Base-by-base conservation (phyloP, 2,797 vertebrate species). In the Erithacus rubecula region DNA sequence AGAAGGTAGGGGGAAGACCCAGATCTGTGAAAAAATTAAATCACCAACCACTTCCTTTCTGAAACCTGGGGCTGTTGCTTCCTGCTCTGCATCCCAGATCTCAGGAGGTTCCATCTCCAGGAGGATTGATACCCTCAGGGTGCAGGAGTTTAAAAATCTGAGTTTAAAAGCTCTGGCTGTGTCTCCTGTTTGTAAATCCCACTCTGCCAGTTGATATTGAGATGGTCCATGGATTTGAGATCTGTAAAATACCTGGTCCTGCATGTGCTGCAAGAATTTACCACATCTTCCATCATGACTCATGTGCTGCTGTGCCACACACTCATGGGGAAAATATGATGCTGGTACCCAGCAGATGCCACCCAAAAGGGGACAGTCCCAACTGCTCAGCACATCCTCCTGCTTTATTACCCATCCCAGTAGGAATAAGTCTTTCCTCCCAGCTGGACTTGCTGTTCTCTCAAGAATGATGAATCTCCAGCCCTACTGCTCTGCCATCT, bases 91-190 rank as follows among this genome's bases (percentile, higher is more conserved):
- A 18, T 74, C 84, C 84, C 60, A 23, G 17, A 71, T 2, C 65
- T 60, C 85, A 12, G 26, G 11, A n/a, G 49, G 18, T 41, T 37
- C 62, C 26, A 19, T 37, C n/a, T 55, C 51, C 21, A 21, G 70
- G 24, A 75, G 41, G 22, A 44, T 3, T 29, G 70, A 16, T 20
- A 46, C 10, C 15, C 21, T 37, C 68, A 17, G 21, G 10, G 49
- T 9, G 5, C 13, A 5, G 1, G 3, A 34, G 11, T 26, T 88
- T 26, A 11, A 32, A 79, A 74, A 36, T 18, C 11, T 1, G 0
- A 5, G 5, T n/a, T 62, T 6, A 55, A 68, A 85, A 88, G 4
- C 18, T 1, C 60, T 20, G 34, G 8, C 47, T 0, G 0, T 27
- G 56, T n/a, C 22, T 90, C 51, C 84, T 59, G 27, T 44, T 52